A percentile compares a stretch with the other conserved stretches of the same genome.
Evolutionary conservation across 2,113 vertebrate genomes (phyloP).

Genomic region (Brachyhypopomus occidentalis): DNA sequence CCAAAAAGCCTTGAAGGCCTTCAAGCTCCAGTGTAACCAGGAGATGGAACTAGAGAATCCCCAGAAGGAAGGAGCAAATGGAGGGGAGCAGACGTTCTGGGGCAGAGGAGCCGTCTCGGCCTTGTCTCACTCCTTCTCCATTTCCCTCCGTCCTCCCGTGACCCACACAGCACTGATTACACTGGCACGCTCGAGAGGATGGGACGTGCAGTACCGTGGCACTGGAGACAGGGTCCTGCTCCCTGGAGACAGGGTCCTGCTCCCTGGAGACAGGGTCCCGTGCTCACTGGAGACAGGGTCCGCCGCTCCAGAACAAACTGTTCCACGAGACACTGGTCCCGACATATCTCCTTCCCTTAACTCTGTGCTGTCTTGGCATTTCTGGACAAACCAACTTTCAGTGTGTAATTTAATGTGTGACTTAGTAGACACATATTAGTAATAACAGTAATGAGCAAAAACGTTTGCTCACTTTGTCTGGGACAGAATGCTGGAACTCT

Average conservation of each 20-base stretch:
- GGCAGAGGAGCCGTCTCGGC: not conserved
- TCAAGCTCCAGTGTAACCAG: not conserved
- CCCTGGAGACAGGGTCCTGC: no score
- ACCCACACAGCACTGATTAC: slow-evolving; percentile 23
- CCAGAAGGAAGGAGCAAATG: slow-evolving; percentile 15
- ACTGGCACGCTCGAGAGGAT: slow-evolving; percentile 17
- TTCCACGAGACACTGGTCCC: not conserved
- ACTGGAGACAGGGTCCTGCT: no score
- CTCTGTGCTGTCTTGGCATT: not conserved
- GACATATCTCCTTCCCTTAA: not conserved
- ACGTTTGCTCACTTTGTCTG: no score
- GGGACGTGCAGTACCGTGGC: slow-evolving; percentile 40
- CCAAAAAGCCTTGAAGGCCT: not conserved
- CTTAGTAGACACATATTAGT: not conserved
- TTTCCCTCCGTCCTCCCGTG: not conserved
- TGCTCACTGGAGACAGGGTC: not conserved
- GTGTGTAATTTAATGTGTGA: not conserved
- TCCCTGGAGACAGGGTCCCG: no score
- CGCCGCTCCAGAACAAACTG: slow-evolving; percentile 27
- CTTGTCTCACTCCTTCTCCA: not conserved
- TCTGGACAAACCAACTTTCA: not conserved
- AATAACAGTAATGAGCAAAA: not conserved
- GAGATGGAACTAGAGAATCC: not conserved
- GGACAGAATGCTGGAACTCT: not conserved
- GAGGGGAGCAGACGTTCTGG: slow-evolving; percentile 6